Conservation (phyloP, 2,797 vertebrate species). For the Esox masquinongy region DNA sequence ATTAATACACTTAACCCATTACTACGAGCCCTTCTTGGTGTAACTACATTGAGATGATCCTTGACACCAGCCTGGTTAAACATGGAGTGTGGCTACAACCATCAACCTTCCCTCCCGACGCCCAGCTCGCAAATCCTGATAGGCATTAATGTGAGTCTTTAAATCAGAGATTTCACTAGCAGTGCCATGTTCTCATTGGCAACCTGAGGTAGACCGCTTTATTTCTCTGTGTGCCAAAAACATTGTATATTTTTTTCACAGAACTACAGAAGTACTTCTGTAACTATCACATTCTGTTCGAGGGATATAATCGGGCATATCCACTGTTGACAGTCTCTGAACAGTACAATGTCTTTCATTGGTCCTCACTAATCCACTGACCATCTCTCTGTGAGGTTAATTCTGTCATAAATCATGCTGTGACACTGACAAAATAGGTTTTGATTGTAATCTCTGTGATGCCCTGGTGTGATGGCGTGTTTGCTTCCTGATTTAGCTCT, state of each 20-base stretch:
- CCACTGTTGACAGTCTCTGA: constrained; percentile 8
- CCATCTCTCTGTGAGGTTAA: constrained; percentile 48
- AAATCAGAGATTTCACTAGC: background rate
- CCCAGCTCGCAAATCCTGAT: too few relatives aligned
- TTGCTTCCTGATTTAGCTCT: constrained; percentile 45
- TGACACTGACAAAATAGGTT: constrained; percentile 61
- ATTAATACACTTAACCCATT: too few relatives aligned
- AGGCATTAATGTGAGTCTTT: too few relatives aligned
- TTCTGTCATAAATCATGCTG: constrained; percentile 63
- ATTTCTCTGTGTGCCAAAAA: background rate
- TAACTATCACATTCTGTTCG: background rate
- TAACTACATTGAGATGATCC: too few relatives aligned
- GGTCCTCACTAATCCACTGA: constrained; percentile 26
- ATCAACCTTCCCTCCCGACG: too few relatives aligned
- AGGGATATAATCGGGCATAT: background rate
- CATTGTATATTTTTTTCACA: background rate
- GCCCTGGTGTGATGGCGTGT: constrained; percentile 52
- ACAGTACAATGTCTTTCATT: constrained; percentile 47
- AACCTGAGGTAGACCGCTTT: background rate
- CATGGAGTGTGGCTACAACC: too few relatives aligned
- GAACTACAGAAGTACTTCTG: background rate
- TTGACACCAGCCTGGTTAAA: too few relatives aligned
- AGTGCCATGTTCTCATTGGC: background rate
- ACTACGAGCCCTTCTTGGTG: too few relatives aligned
- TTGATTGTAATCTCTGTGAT: constrained; percentile 60